Percentiles rank a stretch among this genome's conserved stretches.
Evolutionary conservation across 2,797 vertebrate species (phyloP).

Genomic region (Notolepis coatsorum): DNA sequence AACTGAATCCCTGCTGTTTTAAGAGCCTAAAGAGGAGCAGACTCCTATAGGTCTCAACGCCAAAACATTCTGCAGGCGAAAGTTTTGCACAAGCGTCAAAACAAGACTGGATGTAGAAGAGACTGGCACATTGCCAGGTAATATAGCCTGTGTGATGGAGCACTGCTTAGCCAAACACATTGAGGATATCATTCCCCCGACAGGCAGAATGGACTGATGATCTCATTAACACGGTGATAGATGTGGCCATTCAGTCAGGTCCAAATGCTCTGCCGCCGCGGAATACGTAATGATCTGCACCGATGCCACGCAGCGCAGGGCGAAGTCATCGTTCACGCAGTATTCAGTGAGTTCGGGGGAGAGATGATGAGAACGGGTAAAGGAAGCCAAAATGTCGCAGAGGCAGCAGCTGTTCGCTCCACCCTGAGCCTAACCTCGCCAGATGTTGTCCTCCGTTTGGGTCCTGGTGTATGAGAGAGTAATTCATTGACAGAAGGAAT

Average conservation of each 20-base stretch:
- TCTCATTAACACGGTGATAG: constrained; percentile 25
- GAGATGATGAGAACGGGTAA: neutral
- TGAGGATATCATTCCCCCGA: neutral
- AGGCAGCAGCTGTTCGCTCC: neutral
- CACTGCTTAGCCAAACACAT: constrained; percentile 8
- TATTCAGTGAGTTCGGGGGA: neutral
- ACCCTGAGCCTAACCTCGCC: neutral
- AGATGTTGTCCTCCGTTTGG: neutral
- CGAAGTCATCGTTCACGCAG: neutral
- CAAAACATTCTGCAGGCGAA: constrained; percentile 5
- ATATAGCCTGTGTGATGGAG: neutral
- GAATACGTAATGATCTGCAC: neutral
- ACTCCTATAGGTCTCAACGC: constrained; percentile 16
- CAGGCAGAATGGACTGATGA: constrained; percentile 6
- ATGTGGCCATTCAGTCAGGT: constrained; percentile 12
- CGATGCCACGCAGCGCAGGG: neutral
- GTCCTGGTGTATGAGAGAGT: neutral
- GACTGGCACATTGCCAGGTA: neutral
- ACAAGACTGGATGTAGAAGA: constrained; percentile 9
- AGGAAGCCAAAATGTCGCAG: neutral
- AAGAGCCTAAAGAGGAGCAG: constrained; percentile 35
- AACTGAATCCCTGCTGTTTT: constrained; percentile 49
- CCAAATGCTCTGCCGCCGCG: neutral
- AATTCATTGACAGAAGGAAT: neutral
- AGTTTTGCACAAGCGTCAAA: constrained; percentile 23